These are phyloP conservation scores for Phaedon cochleariae DNA, from an alignment of 2,888 invertebrate species.

Conservation along the genomic window DNA sequence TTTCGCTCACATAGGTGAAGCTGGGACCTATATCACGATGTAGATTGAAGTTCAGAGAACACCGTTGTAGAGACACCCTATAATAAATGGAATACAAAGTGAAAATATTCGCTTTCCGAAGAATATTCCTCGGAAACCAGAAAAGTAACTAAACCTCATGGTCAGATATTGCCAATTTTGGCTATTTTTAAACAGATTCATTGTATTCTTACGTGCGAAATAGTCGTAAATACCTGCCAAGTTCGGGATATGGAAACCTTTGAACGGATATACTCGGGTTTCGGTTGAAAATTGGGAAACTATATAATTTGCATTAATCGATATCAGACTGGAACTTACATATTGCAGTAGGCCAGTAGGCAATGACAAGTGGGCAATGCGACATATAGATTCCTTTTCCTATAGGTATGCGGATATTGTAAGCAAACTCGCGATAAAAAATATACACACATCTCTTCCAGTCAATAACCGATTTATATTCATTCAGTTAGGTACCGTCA, in stretches of 20 bases:
- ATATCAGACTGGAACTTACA: background rate
- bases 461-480: too few species aligned
- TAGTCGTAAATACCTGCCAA: background rate
- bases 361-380: background rate
- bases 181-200: too few species aligned
- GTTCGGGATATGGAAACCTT: background rate
- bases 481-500: too few species aligned
- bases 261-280: background rate
- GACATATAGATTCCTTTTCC: background rate
- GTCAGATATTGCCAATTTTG: background rate
- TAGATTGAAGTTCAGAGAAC: too few species aligned
- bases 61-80: too few species aligned
- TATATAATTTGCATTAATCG: background rate
- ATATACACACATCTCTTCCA: too few species aligned
- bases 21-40: too few species aligned
- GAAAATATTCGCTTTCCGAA: background rate
- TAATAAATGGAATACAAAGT: too few species aligned
- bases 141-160: background rate
- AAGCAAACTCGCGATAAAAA: too few species aligned
- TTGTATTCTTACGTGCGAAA: background rate
- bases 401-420: too few species aligned
- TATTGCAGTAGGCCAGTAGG: background rate
- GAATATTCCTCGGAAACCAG: background rate
- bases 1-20: too few species aligned
- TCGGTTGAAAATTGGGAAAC: background rate